These are phyloP conservation scores for Ispidina picta DNA, from an alignment of 2,797 vertebrate species.

Conservation along the genomic window DNA sequence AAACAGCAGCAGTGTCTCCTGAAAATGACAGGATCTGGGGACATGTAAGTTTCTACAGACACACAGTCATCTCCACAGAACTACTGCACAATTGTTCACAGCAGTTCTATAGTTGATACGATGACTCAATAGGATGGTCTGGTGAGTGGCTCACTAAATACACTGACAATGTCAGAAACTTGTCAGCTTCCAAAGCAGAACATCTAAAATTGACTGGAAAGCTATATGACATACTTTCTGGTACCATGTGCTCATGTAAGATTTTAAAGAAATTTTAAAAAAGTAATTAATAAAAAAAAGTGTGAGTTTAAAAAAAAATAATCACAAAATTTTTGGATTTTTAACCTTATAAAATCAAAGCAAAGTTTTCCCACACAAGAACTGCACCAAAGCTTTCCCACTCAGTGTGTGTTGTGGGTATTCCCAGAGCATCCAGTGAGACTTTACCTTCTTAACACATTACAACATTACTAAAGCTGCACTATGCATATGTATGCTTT, in stretches of 20 bases:
- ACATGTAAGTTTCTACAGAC: background rate
- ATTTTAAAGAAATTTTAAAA: constrained; percentile 5
- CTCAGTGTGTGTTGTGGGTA: background rate
- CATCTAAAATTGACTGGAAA: background rate
- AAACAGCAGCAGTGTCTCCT: constrained; percentile 1
- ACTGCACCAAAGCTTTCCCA: background rate
- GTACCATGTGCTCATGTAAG: background rate
- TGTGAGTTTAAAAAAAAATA: background rate
- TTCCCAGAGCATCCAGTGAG: background rate
- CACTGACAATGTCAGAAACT: background rate
- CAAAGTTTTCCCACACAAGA: background rate
- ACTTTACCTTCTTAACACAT: background rate
- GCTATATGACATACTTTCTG: background rate
- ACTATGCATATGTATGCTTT: background rate
- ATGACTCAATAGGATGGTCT: constrained; percentile 3
- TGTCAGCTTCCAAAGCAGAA: background rate
- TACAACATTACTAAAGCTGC: background rate
- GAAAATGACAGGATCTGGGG: constrained; percentile 10
- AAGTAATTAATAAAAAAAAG: background rate
- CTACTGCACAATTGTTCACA: constrained; percentile 21
- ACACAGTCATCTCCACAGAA: background rate
- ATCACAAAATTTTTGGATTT: background rate
- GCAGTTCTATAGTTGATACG: background rate
- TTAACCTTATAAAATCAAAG: background rate
- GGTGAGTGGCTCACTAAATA: background rate